These are phyloP conservation scores for Capitella teleta DNA, from an alignment of 1,140 invertebrate genomes.

Conservation along the genomic window DNA sequence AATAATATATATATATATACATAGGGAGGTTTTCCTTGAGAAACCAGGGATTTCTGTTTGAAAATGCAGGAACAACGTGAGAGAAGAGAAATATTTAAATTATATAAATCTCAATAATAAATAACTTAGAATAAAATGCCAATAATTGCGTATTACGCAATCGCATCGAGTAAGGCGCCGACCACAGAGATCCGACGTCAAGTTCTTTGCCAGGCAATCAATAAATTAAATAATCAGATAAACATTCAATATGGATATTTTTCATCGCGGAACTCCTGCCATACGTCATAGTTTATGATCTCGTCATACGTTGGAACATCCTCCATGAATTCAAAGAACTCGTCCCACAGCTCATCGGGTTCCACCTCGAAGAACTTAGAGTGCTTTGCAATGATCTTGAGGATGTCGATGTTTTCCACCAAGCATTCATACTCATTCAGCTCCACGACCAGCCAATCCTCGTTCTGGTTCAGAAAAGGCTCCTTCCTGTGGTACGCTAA, in stretches of 20 bases:
- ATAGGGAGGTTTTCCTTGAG: no score
- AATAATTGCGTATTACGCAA: no score
- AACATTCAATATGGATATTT: conserved; percentile 12
- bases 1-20: no score
- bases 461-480: conserved; percentile 9
- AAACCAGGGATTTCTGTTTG: no score
- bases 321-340: conserved; percentile 18
- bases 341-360: conserved; percentile 12
- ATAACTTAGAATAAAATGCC: no score
- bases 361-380: conserved; percentile 15
- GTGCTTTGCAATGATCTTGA: conserved; percentile 12
- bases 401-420: conserved; percentile 10
- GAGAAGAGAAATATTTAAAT: no score
- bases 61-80: no score
- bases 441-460: conserved; percentile 14
- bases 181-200: no score
- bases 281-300: conserved; percentile 12
- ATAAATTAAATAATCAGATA: no score
- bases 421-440: conserved; percentile 15
- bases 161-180: no score
- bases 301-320: conserved; percentile 12
- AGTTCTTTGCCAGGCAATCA: no score
- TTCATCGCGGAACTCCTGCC: conserved; percentile 15
- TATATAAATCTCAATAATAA: no score
- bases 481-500: conserved; percentile 12